Percentiles rank a stretch among this genome's conserved stretches.
Conservation (phyloP, 2,113 vertebrate genomes). For the Brachyhypopomus gauderio region DNA sequence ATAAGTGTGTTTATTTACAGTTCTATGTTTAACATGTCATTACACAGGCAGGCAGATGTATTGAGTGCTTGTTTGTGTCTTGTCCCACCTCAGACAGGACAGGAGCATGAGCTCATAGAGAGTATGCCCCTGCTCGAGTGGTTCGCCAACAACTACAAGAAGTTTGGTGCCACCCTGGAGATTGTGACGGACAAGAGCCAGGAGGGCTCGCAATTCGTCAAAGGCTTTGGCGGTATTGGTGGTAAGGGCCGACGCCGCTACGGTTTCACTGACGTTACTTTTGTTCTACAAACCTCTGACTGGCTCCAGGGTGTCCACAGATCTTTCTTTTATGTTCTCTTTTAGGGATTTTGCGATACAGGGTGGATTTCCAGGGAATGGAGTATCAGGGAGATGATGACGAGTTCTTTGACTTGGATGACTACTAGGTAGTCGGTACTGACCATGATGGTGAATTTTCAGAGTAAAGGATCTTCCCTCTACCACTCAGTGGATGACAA, state of each 20-base stretch:
- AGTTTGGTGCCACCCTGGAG: slow-evolving; percentile 98
- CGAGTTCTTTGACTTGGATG: slow-evolving; percentile 99
- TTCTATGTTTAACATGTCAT: no score
- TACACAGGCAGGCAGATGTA: no score
- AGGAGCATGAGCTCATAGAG: slow-evolving; percentile 97
- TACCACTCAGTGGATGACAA: slow-evolving; percentile 2
- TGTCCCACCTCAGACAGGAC: slow-evolving; percentile 82
- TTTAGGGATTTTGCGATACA: slow-evolving; percentile 97
- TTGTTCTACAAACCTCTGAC: neutral
- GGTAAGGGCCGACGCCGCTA: slow-evolving; percentile 72
- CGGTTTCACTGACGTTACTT: neutral
- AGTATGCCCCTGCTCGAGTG: slow-evolving; percentile 99
- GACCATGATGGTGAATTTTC: slow-evolving; percentile 53
- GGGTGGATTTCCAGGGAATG: slow-evolving; percentile 99
- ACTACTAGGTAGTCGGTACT: slow-evolving; percentile 99
- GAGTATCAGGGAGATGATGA: slow-evolving; percentile 98
- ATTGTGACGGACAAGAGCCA: slow-evolving; percentile 99
- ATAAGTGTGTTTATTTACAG: no score
- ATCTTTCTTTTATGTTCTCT: neutral
- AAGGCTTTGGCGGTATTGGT: slow-evolving; percentile 99
- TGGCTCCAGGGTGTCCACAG: neutral
- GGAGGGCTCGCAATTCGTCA: slow-evolving; percentile 99
- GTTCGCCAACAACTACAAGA: slow-evolving; percentile 99
- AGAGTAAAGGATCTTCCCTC: slow-evolving; percentile 30
- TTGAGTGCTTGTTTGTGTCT: neutral